Base-by-base conservation (phyloP, 2,888 invertebrate genomes). In the Stratiomys singularior region DNA sequence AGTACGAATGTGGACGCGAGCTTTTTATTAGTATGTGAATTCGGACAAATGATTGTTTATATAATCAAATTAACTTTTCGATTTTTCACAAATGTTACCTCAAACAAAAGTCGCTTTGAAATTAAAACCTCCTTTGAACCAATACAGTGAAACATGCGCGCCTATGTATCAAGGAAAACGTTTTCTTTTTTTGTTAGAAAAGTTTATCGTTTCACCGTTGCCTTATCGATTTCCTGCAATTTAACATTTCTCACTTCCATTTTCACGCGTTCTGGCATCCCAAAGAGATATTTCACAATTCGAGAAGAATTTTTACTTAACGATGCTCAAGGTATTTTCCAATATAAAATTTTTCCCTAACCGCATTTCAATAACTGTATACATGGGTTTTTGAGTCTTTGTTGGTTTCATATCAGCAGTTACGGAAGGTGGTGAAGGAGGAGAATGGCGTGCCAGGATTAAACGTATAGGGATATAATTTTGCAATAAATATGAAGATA, bases 361-460 rank as follows among this genome's bases (percentile, higher is more conserved):
- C 77, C 77, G 76, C 79, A 79, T 79, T 79, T 79, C 79, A 79
- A 79, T 77, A 79, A 79, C 77, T 79, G 79, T 77, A 77, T 67
- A 77, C 74, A 69, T 77, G 58, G 71, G 56, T 9, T 52, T 15
- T 56, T 37, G 37, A 37, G 37, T 37, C 25, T 47, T 69, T 46
- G 47, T 21, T 46, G 46, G 46, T 13, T 46, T 69, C 23, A 15
- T 47, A 69, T 23, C 5, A 9, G 5, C 3, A 37, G 37, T 37
- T 37, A 9, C 9, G 37, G 37, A 5, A 9, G 37, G 37, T 37
- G 37, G 37, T 9, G 37, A 37, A 37, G 37, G 37, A 37, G n/a
- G n/a, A n/a, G n/a, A n/a, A n/a, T n/a, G n/a, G n/a, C n/a, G n/a
- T n/a, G n/a, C n/a, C n/a, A n/a, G n/a, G n/a, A n/a, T n/a, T n/a